A percentile compares a stretch with the other conserved stretches of the same genome.
Evolutionary conservation across 2,113 vertebrate species (phyloP).

Genomic region (Antechinus flavipes): DNA sequence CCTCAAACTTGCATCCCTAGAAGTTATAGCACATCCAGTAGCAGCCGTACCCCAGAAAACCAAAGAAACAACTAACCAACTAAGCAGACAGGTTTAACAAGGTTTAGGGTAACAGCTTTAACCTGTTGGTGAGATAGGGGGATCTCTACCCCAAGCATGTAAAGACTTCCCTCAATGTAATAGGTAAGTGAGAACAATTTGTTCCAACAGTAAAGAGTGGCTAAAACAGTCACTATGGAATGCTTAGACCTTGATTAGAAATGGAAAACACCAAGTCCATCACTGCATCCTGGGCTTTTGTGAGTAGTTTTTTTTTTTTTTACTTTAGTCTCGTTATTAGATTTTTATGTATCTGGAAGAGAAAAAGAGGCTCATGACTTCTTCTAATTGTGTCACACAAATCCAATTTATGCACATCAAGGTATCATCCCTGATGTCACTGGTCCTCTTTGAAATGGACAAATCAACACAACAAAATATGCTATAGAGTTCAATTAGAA

Average conservation of each 20-base stretch:
- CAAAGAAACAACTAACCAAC: no score
- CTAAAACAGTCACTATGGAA: not conserved
- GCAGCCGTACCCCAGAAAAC: no score
- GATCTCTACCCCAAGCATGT: not conserved
- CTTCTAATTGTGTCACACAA: not conserved
- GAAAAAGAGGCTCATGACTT: not conserved
- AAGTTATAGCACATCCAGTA: not conserved
- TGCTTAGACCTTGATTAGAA: not conserved
- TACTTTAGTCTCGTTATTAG: not conserved
- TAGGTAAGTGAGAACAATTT: not conserved
- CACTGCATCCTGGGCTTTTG: not conserved
- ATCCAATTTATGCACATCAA: not conserved
- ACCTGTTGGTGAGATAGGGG: not conserved
- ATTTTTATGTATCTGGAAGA: not conserved
- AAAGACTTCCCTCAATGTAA: not conserved
- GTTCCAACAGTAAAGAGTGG: not conserved
- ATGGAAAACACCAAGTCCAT: not conserved
- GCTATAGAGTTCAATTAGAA: constrained; percentile 44
- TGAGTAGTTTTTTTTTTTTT: not conserved
- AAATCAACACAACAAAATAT: not conserved
- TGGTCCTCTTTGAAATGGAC: not conserved
- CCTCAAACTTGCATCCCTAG: not conserved
- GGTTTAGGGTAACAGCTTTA: not conserved
- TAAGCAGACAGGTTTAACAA: not conserved
- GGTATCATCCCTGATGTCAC: not conserved